Conservation (phyloP, 92 coral and sea anemone species). For the Desmophyllum pertusum region DNA sequence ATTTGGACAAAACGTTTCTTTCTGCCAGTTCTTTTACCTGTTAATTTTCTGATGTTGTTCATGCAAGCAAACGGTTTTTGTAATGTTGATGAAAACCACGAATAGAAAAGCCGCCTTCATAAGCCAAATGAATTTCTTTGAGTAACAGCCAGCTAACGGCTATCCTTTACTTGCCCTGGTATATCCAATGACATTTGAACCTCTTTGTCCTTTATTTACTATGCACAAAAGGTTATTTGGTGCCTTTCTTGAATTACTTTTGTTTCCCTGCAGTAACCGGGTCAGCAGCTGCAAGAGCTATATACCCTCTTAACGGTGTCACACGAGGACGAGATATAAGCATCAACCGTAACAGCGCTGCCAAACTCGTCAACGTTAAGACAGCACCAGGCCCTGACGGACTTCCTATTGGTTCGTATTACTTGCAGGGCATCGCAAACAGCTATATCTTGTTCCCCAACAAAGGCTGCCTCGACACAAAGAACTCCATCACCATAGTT, state of each 20-base stretch:
- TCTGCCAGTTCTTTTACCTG: too few species aligned
- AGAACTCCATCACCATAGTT: constrained; percentile 66
- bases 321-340: constrained; percentile 67
- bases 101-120: too few species aligned
- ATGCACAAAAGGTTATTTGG: neutral
- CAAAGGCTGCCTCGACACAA: constrained; percentile 77
- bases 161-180: neutral
- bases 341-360: constrained; percentile 63
- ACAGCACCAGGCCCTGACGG: constrained; percentile 76
- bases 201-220: neutral
- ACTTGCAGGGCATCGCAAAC: constrained; percentile 72
- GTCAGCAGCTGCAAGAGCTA: constrained; percentile 64
- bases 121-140: too few species aligned
- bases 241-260: neutral
- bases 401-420: constrained; percentile 71
- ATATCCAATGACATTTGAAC: neutral
- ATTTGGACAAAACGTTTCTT: too few species aligned
- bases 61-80: too few species aligned
- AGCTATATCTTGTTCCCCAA: constrained; percentile 77
- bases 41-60: too few species aligned
- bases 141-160: neutral
- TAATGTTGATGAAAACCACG: too few species aligned
- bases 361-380: constrained; percentile 58
- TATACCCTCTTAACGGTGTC: constrained; percentile 64
- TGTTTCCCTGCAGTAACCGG: constrained; percentile 47